Base-by-base conservation (phyloP, 1,140 invertebrate species). In the Drosophila ficusphila region DNA sequence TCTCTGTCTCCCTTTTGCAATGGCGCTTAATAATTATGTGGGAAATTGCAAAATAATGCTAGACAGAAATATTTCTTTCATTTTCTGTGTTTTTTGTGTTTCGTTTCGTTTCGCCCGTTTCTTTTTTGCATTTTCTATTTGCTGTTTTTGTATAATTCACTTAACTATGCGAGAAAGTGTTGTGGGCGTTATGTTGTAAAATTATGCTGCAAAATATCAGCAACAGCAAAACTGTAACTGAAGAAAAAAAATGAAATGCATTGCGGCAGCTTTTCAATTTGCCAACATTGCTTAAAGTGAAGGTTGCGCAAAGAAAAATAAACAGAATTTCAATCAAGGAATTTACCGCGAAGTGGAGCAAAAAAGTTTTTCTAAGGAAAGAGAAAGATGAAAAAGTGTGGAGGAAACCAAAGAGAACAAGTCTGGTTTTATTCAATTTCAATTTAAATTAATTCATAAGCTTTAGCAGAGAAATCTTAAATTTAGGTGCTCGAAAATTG, bases 21-120 rank as follows among this genome's bases (percentile, higher is more conserved):
- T 42, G 72, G 78, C 77, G 73, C 78, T 85, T 81, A 54, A 77
- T 82, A 86, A 88, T 86, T 86, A 88, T 86, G 82, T 86, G 82
- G 65, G 82, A 86, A 88, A 82, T 78, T 82, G 53, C 54, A 62
- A 88, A 86, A 88, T 68, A 76, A 88, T 81, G 77, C 82, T 86
- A 82, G 82, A 88, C 77, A 78, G 68, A 86, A 88, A 88, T 72
- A 64, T 76, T 56, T 67, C 36, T 70, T 68, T 64, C 27, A 33
- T 21, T 61, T 60, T 42, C 54, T 58, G 61, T 38, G 7, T 21
- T 44, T 14, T 27, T 38, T 25, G 39, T 29, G 27, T 53, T 51
- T 54, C 25, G 16, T 47, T 70, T 70, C 23, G 19, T 60, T 82
- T 73, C 64, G 29, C 12, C n/a, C n/a, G n/a, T 21, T 31, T 41